Percentiles rank a stretch among this genome's conserved stretches.
Evolutionary conservation across 1,140 invertebrate genomes (phyloP).

Genomic region (Leucophenga varia): DNA sequence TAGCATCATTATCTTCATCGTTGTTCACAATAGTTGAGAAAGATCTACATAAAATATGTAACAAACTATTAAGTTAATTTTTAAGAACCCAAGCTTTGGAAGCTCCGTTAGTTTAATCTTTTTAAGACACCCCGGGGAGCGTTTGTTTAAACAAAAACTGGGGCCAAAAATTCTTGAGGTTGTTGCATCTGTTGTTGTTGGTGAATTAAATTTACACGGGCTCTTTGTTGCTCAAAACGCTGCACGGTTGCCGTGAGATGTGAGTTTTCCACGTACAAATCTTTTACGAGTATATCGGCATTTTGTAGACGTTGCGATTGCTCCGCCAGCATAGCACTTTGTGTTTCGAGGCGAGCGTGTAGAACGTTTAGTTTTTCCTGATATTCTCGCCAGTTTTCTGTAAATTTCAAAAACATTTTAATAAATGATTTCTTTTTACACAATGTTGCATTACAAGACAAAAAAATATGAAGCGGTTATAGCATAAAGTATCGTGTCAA

Average conservation of each 20-base stretch:
- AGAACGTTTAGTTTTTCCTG: constrained; percentile 63
- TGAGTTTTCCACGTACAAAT: constrained; percentile 79
- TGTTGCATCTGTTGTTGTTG: constrained; percentile 40
- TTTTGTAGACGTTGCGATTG: constrained; percentile 69
- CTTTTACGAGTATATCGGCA: constrained; percentile 73
- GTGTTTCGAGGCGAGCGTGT: constrained; percentile 61
- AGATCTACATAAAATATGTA: constrained; percentile 1
- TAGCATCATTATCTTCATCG: too few species aligned
- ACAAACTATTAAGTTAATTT: neutral
- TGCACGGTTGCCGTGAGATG: constrained; percentile 68
- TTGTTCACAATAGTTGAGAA: too few species aligned
- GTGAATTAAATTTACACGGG: constrained; percentile 44
- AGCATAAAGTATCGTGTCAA: too few species aligned
- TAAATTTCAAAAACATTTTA: constrained; percentile 9
- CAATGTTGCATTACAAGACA: too few species aligned
- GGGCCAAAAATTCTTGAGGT: constrained; percentile 19
- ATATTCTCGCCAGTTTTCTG: constrained; percentile 68
- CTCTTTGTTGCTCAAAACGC: constrained; percentile 62
- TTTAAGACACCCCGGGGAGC: constrained; percentile 51
- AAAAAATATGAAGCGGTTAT: too few species aligned
- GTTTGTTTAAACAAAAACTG: constrained; percentile 14
- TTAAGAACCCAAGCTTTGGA: neutral
- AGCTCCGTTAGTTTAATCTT: neutral
- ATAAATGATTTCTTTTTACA: too few species aligned
- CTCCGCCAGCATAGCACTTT: constrained; percentile 65